phyloP scores from a whole-genome alignment of 2,797 vertebrate genomes.

The Salarias fasciatus region DNA sequence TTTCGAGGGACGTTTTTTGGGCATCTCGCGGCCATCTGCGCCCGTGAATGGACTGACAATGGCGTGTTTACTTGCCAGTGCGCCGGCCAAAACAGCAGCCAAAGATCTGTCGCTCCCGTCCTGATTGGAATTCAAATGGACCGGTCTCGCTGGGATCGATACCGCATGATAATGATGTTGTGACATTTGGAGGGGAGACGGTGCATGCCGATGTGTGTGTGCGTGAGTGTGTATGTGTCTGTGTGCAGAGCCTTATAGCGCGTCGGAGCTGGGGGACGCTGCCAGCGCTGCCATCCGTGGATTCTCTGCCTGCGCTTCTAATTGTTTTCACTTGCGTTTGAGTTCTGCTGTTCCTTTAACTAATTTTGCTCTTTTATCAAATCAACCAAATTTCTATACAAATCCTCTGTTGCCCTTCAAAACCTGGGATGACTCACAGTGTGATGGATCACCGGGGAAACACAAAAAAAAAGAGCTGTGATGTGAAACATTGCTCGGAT shows the following conservation, averaged over 20 bases:
- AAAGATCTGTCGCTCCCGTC: conserved; percentile 52
- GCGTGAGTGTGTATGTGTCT: conserved; percentile 1
- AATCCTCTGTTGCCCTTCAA: background rate
- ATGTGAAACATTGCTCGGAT: conserved; percentile 13
- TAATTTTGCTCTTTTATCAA: conserved; percentile 2
- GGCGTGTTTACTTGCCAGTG: conserved; percentile 29
- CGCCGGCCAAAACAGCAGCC: conserved; percentile 28
- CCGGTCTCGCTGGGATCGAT: conserved; percentile 62
- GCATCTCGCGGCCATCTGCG: conserved; percentile 23
- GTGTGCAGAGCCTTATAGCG: conserved; percentile 5
- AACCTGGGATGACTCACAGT: conserved; percentile 10
- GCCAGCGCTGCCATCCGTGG: background rate
- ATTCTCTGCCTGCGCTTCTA: background rate
- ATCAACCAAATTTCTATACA: conserved; percentile 7
- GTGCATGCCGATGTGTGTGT: background rate
- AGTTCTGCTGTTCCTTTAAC: background rate
- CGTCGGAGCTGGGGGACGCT: background rate
- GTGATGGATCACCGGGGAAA: conserved; percentile 23
- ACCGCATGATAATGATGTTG: conserved; percentile 68
- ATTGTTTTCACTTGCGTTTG: background rate
- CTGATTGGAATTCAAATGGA: conserved; percentile 63
- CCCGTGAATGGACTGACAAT: conserved; percentile 45
- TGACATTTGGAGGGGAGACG: conserved; percentile 56
- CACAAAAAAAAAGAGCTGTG: conserved; percentile 24
- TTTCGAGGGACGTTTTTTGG: conserved; percentile 46